Conservation (phyloP, 2,797 vertebrate species). For the Neopelma chrysocephalum region DNA sequence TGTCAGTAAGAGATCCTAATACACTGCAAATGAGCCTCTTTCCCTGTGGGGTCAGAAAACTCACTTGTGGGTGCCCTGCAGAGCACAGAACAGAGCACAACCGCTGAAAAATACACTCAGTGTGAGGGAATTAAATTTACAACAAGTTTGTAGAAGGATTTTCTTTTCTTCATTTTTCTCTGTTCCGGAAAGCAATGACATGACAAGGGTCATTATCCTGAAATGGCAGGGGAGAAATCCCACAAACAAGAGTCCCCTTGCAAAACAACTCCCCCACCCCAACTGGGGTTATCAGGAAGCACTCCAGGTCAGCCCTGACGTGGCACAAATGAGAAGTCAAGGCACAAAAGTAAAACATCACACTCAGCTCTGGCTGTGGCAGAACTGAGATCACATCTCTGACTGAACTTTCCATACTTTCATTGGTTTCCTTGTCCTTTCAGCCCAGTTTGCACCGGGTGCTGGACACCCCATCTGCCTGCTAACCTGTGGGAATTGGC, state of each 20-base stretch:
- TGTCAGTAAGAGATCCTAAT: background rate
- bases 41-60: background rate
- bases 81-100: background rate
- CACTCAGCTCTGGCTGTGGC: background rate
- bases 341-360: background rate
- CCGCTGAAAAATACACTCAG: background rate
- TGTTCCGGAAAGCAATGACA: background rate
- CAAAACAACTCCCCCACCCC: background rate
- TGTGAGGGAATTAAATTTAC: background rate
- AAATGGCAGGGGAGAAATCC: background rate
- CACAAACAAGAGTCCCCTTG: background rate
- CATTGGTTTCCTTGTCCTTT: background rate
- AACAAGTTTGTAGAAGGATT: background rate
- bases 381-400: background rate
- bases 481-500: background rate
- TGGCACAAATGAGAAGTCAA: background rate
- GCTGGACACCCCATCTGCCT: background rate
- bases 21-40: background rate
- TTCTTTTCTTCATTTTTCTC: background rate
- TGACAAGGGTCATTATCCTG: background rate
- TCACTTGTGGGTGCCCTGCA: background rate
- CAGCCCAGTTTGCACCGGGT: background rate
- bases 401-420: constrained; percentile 11
- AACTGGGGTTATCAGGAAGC: background rate
- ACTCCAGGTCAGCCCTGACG: background rate